Base-by-base conservation (phyloP, 2,113 vertebrate species). In the Chascanopsetta lugubris region DNA sequence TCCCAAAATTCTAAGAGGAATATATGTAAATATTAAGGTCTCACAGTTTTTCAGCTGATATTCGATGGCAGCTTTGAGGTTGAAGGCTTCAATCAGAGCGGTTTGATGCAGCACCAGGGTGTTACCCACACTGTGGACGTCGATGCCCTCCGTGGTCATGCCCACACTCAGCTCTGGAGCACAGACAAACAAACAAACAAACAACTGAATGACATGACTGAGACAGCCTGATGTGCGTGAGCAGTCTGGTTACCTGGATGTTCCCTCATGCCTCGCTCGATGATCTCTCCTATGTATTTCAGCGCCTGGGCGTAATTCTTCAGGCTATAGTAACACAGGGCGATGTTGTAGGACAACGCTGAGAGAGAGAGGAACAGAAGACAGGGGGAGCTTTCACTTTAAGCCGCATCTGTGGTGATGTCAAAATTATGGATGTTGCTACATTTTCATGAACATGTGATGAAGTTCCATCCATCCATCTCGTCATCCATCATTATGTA, bases 21-120 rank as follows among this genome's bases (percentile, higher is more conserved):
- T n/a, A n/a, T n/a, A n/a, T n/a, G n/a, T n/a, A n/a, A n/a, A n/a
- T n/a, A 24, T 8, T 21, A 60, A 47, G 58, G 5, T 45, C 77
- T 93, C 86, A 91, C 94, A 13, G 82, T 98, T 97, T 76, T 79
- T 93, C 64, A 97, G 86, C 72, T 97, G 96, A 84, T 94, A 98
- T 72, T 99, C 94, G 3, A 98, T 95, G 74, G 95, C 97, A 0
- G 96, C 95, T 83, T 98, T 99, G 34, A 99, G 94, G 90, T 99
- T 99, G 85, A 98, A 98, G 61, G 94, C 96, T 86, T 99, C 97
- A 46, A 99, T 94, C 57, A 99, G 90, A 5, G 96, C 94, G 0
- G 96, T 96, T 85, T 95, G 94, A 38, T 98, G 97, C 58, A 99
- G 93, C 1, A 96, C 93, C 62, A 95, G 81, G 0, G 96, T 98